Base-by-base conservation (phyloP, 2,888 invertebrate genomes). In the Nemurella pictetii region DNA sequence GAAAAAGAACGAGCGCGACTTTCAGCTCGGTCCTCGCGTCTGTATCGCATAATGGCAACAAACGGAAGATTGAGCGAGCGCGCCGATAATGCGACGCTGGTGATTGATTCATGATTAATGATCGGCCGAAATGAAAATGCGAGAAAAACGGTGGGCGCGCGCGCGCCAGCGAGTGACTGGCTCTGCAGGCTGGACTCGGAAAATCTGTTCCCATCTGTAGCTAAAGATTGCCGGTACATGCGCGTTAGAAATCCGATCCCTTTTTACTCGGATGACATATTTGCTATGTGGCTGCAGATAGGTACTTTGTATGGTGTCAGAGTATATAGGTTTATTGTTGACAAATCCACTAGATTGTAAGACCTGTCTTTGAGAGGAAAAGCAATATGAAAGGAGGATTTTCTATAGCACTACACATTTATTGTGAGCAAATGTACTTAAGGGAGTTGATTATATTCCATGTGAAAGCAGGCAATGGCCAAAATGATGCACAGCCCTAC, bases 31-130 rank as follows among this genome's bases (percentile, higher is more conserved):
- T 35, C 35, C 55, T 7, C 1, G 55, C 55, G 55, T 20, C 12
- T 55, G 55, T 55, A 55, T 55, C 55, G 20, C 55, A 26, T 75
- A 75, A 75, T 75, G 26, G 75, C 28, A 27, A 75, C 75, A 75
- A 75, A 75, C 26, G 75, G 75, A 75, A 75, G 75, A 75, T 75
- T 75, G 75, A 75, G 75, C 26, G 75, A 75, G 27, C 75, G 27
- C 75, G 2, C 26, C 26, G 75, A 28, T 55, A 55, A 7, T 7
- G 2, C 55, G 55, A 55, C 55, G 55, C 55, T 55, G 55, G 55
- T 55, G 55, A 55, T 55, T 55, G 55, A 55, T 55, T 55, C 55
- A 20, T 55, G 55, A 20, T 55, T 55, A 55, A 55, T 55, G 55
- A 55, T 55, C 55, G 55, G 55, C 9, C 55, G 55, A 55, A 55